These are phyloP conservation scores for Alligator sinensis DNA, from an alignment of 2,113 vertebrate species.

Conservation along the genomic window DNA sequence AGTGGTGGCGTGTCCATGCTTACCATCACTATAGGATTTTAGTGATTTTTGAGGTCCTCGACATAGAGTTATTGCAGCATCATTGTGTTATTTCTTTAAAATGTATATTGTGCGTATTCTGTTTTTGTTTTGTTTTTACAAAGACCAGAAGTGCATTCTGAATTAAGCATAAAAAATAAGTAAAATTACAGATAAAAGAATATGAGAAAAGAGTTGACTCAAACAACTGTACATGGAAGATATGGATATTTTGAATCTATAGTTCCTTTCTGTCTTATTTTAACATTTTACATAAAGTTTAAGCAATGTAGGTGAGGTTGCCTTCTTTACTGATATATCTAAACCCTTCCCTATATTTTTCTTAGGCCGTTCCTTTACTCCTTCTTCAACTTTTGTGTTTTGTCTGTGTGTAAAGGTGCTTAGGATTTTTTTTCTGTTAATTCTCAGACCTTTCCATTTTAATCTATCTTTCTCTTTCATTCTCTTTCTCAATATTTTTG, in stretches of 20 bases:
- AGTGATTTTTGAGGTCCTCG: neutral
- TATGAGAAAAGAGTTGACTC: neutral
- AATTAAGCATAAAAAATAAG: constrained; percentile 2
- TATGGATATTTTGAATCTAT: neutral
- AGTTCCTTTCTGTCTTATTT: neutral
- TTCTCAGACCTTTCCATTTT: neutral
- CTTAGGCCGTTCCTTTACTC: neutral
- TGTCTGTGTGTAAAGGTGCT: neutral
- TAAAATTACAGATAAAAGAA: neutral
- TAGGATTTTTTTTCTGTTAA: neutral
- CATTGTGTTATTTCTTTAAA: neutral
- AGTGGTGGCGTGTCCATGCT: neutral
- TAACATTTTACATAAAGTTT: neutral
- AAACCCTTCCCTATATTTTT: neutral
- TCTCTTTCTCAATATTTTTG: neutral
- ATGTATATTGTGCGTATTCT: neutral
- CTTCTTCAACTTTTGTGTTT: constrained; percentile 12
- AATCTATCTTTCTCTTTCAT: neutral
- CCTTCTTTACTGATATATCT: neutral
- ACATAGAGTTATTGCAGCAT: neutral
- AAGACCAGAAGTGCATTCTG: neutral
- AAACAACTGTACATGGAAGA: neutral
- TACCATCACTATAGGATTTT: neutral
- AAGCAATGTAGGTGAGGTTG: neutral
- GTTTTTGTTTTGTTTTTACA: neutral